These are phyloP conservation scores for Bovichtus variegatus DNA, from an alignment of 2,797 vertebrate genomes.

Conservation along the genomic window DNA sequence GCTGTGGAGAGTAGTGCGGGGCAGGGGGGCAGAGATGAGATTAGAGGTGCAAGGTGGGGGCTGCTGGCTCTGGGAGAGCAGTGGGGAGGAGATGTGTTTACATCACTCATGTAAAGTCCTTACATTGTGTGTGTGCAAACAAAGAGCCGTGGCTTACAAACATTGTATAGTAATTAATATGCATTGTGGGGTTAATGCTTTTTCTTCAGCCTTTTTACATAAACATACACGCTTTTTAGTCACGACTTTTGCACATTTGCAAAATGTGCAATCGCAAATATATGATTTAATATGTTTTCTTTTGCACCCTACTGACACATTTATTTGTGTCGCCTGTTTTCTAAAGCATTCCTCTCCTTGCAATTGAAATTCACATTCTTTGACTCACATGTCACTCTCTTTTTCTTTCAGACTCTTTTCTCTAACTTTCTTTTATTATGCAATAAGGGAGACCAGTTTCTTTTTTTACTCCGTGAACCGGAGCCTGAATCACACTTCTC, in stretches of 20 bases:
- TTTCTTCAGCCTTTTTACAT: not conserved
- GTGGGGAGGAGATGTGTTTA: slow-evolving; percentile 23
- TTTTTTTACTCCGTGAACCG: slow-evolving; percentile 18
- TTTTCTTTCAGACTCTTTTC: slow-evolving; percentile 53
- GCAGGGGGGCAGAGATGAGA: slow-evolving; percentile 33
- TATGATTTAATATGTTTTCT: accelerated
- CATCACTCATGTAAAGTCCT: slow-evolving; percentile 27
- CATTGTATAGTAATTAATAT: not conserved
- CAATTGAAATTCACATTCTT: slow-evolving; percentile 71
- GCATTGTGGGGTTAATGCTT: not conserved
- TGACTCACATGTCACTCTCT: slow-evolving; percentile 47
- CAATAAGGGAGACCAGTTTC: slow-evolving; percentile 25
- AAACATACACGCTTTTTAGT: not conserved
- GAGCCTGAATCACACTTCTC: not conserved
- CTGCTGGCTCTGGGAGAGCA: slow-evolving; percentile 13
- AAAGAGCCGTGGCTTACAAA: not conserved
- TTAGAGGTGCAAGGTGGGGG: slow-evolving; percentile 47
- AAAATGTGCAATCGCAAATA: not conserved
- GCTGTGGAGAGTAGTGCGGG: slow-evolving; percentile 33
- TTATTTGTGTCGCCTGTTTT: slow-evolving; percentile 22
- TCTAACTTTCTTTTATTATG: slow-evolving; percentile 56
- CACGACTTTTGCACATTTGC: not conserved
- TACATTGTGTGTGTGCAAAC: not conserved
- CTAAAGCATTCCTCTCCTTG: slow-evolving; percentile 60
- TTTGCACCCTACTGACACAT: not conserved